These are phyloP conservation scores for Sebastiscus tertius DNA, from an alignment of 2,797 vertebrate species.

Conservation along the genomic window DNA sequence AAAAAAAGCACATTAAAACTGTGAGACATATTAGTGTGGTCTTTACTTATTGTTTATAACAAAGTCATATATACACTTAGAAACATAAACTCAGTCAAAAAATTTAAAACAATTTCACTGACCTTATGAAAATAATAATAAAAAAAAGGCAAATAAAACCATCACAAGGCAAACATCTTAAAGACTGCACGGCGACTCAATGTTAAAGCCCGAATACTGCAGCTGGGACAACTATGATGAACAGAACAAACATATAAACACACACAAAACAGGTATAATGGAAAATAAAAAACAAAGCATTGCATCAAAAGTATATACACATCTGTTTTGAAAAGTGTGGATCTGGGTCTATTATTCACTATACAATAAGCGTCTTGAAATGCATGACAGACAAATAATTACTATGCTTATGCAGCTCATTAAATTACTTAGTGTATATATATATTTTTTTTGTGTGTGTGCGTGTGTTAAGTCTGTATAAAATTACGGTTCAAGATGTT, in stretches of 20 bases:
- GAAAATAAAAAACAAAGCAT: neutral
- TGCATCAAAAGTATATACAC: constrained; percentile 12
- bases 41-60: constrained; percentile 65
- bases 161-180: constrained; percentile 35
- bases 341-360: neutral
- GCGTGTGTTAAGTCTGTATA: neutral
- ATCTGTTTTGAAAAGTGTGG: constrained; percentile 4
- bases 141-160: constrained; percentile 47
- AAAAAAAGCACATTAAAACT: neutral
- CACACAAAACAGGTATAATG: constrained; percentile 10
- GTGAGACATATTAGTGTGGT: constrained; percentile 10
- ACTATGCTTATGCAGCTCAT: neutral
- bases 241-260: constrained; percentile 1
- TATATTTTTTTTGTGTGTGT: no score
- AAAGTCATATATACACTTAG: constrained; percentile 59
- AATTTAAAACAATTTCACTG: constrained; percentile 22
- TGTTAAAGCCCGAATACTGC: constrained; percentile 9
- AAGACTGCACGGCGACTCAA: neutral
- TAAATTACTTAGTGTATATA: neutral
- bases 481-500: constrained; percentile 49
- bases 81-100: constrained; percentile 44
- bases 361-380: neutral
- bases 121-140: constrained; percentile 32
- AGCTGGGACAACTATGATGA: constrained; percentile 9
- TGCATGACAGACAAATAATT: neutral